Percentiles rank a stretch among this genome's conserved stretches.
Evolutionary conservation across 2,113 vertebrate genomes (phyloP).

Genomic region (Asarcornis scutulata): DNA sequence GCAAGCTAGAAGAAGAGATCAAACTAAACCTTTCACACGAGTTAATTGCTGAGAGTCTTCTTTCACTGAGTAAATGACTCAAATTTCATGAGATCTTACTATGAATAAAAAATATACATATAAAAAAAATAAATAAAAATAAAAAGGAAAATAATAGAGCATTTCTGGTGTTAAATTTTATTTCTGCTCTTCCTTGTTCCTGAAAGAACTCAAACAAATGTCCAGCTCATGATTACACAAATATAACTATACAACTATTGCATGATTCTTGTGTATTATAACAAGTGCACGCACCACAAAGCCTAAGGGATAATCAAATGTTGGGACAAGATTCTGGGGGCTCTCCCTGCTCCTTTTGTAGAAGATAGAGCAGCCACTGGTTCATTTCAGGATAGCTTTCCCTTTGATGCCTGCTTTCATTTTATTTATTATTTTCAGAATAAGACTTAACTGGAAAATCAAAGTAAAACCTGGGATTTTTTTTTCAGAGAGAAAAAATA

Average conservation of each 20-base stretch:
- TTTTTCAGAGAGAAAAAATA: neutral
- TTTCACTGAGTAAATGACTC: neutral
- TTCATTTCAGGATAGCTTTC: neutral
- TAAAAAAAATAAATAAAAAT: too few relatives aligned
- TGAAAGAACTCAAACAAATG: neutral
- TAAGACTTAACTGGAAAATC: neutral
- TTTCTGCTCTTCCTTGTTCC: neutral
- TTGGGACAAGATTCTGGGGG: neutral
- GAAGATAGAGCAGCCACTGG: fast-evolving
- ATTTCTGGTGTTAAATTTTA: neutral
- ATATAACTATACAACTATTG: neutral
- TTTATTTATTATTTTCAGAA: neutral
- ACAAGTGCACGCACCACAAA: neutral
- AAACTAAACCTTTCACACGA: neutral
- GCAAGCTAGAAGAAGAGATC: neutral
- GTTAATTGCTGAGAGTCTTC: neutral
- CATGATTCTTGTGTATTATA: neutral
- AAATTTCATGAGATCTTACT: neutral
- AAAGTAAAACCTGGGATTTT: neutral
- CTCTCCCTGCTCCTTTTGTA: neutral
- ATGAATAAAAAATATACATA: neutral
- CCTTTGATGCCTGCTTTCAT: neutral
- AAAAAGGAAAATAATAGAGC: neutral
- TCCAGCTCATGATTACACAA: neutral
- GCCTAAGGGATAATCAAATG: neutral